Percentiles rank a stretch among this genome's conserved stretches.
Evolutionary conservation across 2,888 invertebrate species (phyloP).

Genomic region (Bhutanitis thaidina): DNA sequence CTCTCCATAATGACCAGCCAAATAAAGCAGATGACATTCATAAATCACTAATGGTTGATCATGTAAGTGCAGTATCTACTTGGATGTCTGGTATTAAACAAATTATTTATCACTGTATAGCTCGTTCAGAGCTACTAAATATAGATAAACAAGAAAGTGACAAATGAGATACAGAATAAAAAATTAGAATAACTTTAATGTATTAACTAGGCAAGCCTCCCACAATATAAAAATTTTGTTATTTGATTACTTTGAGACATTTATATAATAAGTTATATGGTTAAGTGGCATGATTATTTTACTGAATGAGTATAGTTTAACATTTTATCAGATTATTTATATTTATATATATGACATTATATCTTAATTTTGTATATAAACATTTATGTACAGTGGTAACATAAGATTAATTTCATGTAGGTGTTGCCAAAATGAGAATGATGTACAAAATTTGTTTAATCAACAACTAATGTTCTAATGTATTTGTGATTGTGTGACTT

Average conservation of each 20-base stretch:
- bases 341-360: too few relatives aligned
- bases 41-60: slow-evolving; percentile 79
- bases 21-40: slow-evolving; percentile 79
- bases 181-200: too few relatives aligned
- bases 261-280: too few relatives aligned
- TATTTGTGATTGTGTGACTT: too few relatives aligned
- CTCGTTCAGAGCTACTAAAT: slow-evolving; percentile 60
- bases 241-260: too few relatives aligned
- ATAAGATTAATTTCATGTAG: background rate
- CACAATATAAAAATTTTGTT: too few relatives aligned
- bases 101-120: slow-evolving; percentile 72
- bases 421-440: background rate
- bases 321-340: too few relatives aligned
- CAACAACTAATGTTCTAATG: background rate
- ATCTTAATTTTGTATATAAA: too few relatives aligned
- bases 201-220: too few relatives aligned
- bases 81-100: slow-evolving; percentile 83
- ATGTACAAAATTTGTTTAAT: background rate
- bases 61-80: slow-evolving; percentile 75
- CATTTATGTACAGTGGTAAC: too few relatives aligned
- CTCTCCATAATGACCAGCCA: slow-evolving; percentile 66
- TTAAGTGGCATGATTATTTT: too few relatives aligned
- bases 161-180: slow-evolving; percentile 2
- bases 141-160: slow-evolving; percentile 53
- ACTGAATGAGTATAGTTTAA: too few relatives aligned